Base-by-base conservation (phyloP, 2,888 invertebrate species). In the Leptura quadrifasciata region DNA sequence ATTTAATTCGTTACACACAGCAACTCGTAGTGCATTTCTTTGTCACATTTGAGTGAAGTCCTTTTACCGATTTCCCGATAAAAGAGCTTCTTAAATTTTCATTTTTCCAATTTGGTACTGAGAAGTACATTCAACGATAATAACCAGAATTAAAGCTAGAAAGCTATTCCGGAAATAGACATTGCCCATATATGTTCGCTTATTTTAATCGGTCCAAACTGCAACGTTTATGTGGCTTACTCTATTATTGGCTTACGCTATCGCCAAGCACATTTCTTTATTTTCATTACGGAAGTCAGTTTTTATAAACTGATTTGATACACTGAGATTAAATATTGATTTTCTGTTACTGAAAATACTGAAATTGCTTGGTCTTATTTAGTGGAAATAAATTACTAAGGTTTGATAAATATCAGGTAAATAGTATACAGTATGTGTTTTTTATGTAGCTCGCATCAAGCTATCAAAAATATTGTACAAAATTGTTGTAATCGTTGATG, bases 201-300 rank as follows among this genome's bases (percentile, higher is more conserved):
- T 63, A 39, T 63, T 63, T 63, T 63, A 63, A 63, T 63, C 35
- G 35, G 18, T 12, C 20, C 18, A 5, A 35, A 63, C 63, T 18
- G 63, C 63, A 10, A 63, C 63, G 6, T 27, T 61, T 61, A 61
- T 61, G 61, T 61, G 61, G 61, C 27, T 61, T 61, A 61, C 61
- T n/a, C 63, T 24, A 20, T 63, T 63, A 63, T 63, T 63, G 63
- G 24, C 35, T 27, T 17, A 6, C 63, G 63, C 35, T 63, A 63
- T 63, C 63, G 35, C 17, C 2, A 8, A 8, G 17, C 2, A 24
- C 35, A 10, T 63, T 63, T 35, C 35, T 63, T 63, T 63, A 63
- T 63, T 63, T 35, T 17, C 17, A 21, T n/a, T 63, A 9, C 3
- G 18, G 15, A 35, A 17, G 35, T 35, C 17, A 6, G 10, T 27